Percentiles rank a stretch among this genome's conserved stretches.
Conservation (phyloP, 2,797 vertebrate genomes). For the Myotis pilosus region DNA sequence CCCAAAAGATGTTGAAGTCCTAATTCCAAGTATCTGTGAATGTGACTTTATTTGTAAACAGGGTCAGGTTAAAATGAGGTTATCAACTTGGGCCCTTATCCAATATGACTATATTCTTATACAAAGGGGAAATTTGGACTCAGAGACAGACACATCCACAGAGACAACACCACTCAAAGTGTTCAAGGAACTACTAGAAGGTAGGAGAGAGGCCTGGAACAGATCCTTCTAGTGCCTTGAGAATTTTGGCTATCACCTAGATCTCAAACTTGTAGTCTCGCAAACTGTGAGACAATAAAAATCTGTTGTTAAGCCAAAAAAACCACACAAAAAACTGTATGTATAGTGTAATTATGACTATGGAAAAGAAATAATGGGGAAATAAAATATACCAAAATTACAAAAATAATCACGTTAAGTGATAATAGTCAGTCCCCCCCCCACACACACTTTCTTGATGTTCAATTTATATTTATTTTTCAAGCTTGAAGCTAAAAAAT, state of each 20-base stretch:
- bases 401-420: background rate
- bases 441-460: background rate
- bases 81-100: background rate
- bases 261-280: background rate
- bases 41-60: background rate
- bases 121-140: background rate
- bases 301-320: background rate
- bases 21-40: background rate
- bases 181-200: too few relatives aligned
- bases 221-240: too few relatives aligned
- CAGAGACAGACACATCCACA: background rate
- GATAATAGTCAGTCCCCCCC: background rate
- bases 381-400: background rate
- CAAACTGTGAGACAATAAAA: background rate
- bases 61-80: background rate
- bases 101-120: background rate
- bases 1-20: background rate
- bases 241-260: background rate
- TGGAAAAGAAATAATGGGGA: conserved; percentile 12
- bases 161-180: too few relatives aligned
- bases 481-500: background rate
- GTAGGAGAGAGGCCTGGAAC: too few relatives aligned
- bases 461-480: conserved; percentile 33
- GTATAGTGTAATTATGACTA: background rate
- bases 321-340: background rate